A percentile compares a stretch with the other conserved stretches of the same genome.
Evolutionary conservation across 2,888 invertebrate genomes (phyloP).

Genomic region (Lydus trimaculatus): DNA sequence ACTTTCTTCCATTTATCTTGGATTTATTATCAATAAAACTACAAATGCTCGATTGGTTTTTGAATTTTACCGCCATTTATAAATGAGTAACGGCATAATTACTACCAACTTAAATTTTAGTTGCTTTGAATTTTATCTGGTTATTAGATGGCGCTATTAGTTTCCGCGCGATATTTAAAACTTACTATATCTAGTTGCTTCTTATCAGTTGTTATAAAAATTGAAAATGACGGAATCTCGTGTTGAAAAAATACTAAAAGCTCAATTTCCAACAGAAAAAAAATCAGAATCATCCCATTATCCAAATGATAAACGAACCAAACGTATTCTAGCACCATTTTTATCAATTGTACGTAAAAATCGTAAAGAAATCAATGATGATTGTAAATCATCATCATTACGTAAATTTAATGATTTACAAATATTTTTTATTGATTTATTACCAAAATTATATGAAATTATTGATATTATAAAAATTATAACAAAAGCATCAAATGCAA

Average conservation of each 20-base stretch:
- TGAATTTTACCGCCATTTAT: too few species aligned
- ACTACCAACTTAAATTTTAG: too few species aligned
- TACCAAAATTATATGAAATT: conserved; percentile 66
- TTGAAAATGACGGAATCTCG: background rate
- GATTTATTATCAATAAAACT: background rate
- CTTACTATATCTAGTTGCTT: background rate
- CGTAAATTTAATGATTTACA: conserved; percentile 55
- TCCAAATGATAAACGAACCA: conserved; percentile 63
- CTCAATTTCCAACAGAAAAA: background rate
- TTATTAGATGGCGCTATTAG: too few species aligned
- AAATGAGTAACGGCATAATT: too few species aligned
- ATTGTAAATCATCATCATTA: conserved; percentile 56
- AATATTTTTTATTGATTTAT: conserved; percentile 65
- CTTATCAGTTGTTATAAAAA: background rate
- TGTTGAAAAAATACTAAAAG: background rate
- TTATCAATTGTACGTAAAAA: conserved; percentile 56
- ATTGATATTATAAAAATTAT: conserved; percentile 65
- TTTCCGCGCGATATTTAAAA: too few species aligned
- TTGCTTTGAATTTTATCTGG: too few species aligned
- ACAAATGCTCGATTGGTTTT: too few species aligned
- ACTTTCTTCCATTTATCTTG: background rate
- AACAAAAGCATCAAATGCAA: conserved; percentile 67
- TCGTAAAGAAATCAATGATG: conserved; percentile 42
- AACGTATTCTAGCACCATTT: conserved; percentile 68
- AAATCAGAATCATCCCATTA: background rate